Conservation (phyloP, 2,113 vertebrate species). For the Pteruthius melanotis region DNA sequence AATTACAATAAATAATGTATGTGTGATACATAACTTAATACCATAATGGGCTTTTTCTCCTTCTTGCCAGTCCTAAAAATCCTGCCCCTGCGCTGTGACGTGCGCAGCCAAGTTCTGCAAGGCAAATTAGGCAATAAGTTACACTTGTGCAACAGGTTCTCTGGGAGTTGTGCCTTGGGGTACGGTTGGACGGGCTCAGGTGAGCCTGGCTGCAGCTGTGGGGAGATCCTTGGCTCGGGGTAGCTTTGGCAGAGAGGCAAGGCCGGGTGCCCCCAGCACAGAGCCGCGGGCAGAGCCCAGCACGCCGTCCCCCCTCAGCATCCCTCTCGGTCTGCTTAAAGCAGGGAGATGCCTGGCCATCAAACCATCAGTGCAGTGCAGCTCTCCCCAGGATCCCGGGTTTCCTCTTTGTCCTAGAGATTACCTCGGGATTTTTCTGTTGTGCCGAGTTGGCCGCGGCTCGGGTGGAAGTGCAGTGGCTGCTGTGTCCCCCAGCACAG, state of each 20-base stretch:
- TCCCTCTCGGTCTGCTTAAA: neutral
- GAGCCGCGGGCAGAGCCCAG: neutral
- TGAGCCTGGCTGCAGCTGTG: neutral
- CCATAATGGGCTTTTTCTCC: neutral
- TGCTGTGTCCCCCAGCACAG: neutral
- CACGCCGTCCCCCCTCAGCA: fast-evolving
- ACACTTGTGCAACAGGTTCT: constrained; percentile 34
- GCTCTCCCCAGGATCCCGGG: neutral
- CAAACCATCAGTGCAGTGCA: neutral
- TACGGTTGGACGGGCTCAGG: neutral
- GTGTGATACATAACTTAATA: constrained; percentile 10
- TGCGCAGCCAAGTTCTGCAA: neutral
- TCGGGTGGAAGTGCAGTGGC: neutral
- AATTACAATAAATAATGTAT: constrained; percentile 48
- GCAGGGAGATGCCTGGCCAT: neutral
- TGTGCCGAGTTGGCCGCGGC: neutral
- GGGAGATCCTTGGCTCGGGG: neutral
- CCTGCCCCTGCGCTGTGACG: neutral
- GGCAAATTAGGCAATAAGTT: constrained; percentile 16
- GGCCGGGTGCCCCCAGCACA: neutral
- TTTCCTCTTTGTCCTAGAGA: neutral
- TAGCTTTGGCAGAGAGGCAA: neutral
- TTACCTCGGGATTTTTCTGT: neutral
- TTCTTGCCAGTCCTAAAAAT: constrained; percentile 19
- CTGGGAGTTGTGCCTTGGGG: constrained; percentile 7